These are phyloP conservation scores for Ianthella basta DNA, from an alignment of 37 sponge, comb jelly and placozoan genomes.

Conservation along the genomic window DNA sequence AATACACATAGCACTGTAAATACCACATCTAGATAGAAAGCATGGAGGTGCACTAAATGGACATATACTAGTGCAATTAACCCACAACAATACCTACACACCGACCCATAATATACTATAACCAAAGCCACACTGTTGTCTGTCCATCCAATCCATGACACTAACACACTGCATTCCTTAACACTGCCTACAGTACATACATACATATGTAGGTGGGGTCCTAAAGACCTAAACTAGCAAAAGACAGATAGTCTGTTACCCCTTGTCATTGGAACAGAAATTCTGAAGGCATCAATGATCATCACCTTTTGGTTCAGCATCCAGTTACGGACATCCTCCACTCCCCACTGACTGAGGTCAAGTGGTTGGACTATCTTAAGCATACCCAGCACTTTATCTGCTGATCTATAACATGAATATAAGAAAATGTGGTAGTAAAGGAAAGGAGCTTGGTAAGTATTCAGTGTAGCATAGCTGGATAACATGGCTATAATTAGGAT, in stretches of 20 bases:
- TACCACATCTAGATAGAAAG: no score
- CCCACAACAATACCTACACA: no score
- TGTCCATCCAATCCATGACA: no score
- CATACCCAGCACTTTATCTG: constrained; percentile 18
- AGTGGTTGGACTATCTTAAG: constrained; percentile 28
- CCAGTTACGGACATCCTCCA: constrained; percentile 62
- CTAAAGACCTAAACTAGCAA: not conserved
- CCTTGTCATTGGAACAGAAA: not conserved
- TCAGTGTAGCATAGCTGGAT: no score
- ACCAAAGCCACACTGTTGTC: no score
- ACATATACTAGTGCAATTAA: no score
- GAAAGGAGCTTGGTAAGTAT: no score
- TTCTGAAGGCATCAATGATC: no score
- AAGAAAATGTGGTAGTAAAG: not conserved
- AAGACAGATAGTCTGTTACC: not conserved
- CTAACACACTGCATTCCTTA: no score
- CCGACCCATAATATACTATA: no score
- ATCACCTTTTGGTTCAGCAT: constrained; percentile 63
- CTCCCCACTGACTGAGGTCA: constrained; percentile 60
- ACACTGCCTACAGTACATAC: not conserved
- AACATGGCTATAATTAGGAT: no score
- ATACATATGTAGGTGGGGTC: not conserved
- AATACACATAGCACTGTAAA: not conserved
- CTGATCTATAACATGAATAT: constrained; percentile 26
- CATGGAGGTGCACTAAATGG: no score